phyloP scores from a whole-genome alignment of 2,797 vertebrate species.

The Momotus momota region DNA sequence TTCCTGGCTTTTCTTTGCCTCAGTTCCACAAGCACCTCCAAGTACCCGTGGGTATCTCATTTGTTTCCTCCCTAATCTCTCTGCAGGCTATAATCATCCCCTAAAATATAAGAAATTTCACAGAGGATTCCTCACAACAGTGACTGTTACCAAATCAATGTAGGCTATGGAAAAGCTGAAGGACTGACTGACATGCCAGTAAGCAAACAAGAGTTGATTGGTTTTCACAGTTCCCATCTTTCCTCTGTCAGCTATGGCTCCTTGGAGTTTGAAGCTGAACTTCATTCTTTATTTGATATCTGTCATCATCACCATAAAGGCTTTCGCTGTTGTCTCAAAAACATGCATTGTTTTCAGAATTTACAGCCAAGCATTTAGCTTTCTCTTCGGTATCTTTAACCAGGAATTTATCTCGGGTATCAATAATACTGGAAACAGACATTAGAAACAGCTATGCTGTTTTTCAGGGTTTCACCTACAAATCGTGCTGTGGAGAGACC shows the following conservation, averaged over 20 bases:
- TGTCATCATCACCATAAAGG: neutral
- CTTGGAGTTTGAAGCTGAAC: neutral
- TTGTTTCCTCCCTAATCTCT: neutral
- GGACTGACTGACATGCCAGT: neutral
- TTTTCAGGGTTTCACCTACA: neutral
- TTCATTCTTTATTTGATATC: neutral
- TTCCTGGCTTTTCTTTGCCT: neutral
- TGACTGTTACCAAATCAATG: neutral
- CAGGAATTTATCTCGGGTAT: neutral
- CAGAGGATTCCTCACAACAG: neutral
- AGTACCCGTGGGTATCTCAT: neutral
- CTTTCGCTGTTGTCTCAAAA: neutral
- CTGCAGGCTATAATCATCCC: neutral
- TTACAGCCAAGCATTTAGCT: neutral
- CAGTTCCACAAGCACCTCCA: neutral
- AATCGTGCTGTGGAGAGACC: fast-evolving
- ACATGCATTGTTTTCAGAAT: neutral
- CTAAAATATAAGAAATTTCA: neutral
- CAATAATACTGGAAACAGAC: neutral
- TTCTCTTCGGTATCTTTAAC: neutral
- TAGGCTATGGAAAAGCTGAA: neutral
- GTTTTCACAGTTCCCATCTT: neutral
- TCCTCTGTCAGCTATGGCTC: neutral
- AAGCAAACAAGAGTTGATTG: neutral
- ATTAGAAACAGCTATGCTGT: neutral